Percentiles rank a stretch among this genome's conserved stretches.
Evolutionary conservation across 2,888 invertebrate species (phyloP).

Genomic region (Reticulitermes lucifugus): DNA sequence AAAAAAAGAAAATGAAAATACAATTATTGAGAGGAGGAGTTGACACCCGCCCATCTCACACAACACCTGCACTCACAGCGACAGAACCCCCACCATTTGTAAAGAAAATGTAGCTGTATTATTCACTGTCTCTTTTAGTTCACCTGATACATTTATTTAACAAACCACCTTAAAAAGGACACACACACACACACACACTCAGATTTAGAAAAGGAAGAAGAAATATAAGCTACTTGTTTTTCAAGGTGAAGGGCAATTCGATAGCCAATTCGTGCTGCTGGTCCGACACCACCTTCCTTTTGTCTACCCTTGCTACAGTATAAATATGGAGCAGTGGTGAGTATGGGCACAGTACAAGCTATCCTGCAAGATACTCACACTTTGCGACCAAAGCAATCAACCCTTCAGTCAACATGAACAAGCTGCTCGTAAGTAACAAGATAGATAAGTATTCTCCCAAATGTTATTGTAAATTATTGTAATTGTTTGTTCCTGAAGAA

Average conservation of each 20-base stretch:
- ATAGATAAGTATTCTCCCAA: too few species aligned
- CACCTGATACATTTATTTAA: background rate
- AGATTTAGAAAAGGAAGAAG: background rate
- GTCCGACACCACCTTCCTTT: background rate
- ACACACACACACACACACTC: background rate
- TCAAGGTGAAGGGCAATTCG: conserved; percentile 3
- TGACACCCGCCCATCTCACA: background rate
- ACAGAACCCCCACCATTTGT: background rate
- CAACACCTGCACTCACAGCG: background rate
- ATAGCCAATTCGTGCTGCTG: background rate
- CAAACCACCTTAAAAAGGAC: background rate
- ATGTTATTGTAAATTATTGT: too few species aligned
- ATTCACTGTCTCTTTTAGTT: background rate
- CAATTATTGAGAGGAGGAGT: background rate
- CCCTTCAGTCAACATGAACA: conserved; percentile 2
- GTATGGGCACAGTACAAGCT: background rate
- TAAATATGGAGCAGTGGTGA: background rate
- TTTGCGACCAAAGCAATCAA: background rate
- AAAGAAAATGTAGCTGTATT: background rate
- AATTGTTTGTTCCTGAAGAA: too few species aligned
- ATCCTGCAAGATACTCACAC: background rate
- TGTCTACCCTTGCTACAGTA: background rate
- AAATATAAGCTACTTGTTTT: background rate
- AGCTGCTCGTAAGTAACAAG: conserved; percentile 5
- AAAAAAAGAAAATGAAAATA: background rate